phyloP scores from a whole-genome alignment of 2,888 invertebrate genomes.

The Anticlea derivata region DNA sequence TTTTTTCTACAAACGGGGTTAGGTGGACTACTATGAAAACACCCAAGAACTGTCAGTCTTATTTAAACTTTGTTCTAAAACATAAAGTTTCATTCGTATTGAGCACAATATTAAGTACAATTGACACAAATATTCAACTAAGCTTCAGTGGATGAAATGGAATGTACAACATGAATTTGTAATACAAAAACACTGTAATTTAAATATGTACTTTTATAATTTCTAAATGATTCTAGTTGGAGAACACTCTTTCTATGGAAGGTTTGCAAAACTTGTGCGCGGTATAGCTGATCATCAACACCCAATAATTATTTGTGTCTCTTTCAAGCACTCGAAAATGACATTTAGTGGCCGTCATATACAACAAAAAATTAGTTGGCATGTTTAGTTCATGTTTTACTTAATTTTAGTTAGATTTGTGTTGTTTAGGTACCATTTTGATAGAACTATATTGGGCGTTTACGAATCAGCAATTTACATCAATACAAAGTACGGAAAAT shows the following conservation, averaged over 20 bases:
- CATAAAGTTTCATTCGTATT: conserved; percentile 41
- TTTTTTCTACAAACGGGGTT: neutral
- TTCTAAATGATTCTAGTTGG: conserved; percentile 6
- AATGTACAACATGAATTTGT: conserved; percentile 21
- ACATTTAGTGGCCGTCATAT: too few relatives aligned
- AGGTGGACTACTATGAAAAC: conserved; percentile 7
- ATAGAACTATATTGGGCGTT: neutral
- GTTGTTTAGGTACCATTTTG: too few relatives aligned
- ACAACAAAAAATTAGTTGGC: too few relatives aligned
- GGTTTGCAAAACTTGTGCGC: conserved; percentile 21
- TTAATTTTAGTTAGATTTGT: neutral
- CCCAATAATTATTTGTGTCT: neutral
- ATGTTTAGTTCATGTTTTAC: neutral
- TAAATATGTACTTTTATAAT: conserved; percentile 15
- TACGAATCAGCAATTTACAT: neutral
- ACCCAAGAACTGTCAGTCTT: conserved; percentile 52
- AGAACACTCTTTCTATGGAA: conserved; percentile 10
- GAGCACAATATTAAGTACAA: conserved; percentile 54
- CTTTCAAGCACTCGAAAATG: too few relatives aligned
- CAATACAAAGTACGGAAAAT: conserved; percentile 4
- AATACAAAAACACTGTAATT: conserved; percentile 1
- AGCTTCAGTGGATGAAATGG: conserved; percentile 18
- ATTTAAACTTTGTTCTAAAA: conserved; percentile 30
- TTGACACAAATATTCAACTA: conserved; percentile 25
- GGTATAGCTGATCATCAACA: conserved; percentile 1